These are phyloP conservation scores for Philaethria dido DNA, from an alignment of 2,888 invertebrate species.

Conservation along the genomic window DNA sequence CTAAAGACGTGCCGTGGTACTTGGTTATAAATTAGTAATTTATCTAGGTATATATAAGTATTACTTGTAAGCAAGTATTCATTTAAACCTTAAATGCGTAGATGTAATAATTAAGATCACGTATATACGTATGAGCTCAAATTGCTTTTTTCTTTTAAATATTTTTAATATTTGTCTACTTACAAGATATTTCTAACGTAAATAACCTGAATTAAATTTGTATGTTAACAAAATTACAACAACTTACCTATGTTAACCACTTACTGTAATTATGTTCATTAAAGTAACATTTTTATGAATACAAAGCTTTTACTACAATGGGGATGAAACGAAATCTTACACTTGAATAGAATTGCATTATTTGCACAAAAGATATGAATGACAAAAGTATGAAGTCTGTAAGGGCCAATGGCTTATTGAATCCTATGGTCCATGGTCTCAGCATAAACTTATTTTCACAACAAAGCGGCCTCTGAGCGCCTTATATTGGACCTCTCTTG, in stretches of 20 bases:
- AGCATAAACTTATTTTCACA: slow-evolving; percentile 82
- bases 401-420: slow-evolving; percentile 77
- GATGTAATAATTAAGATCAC: too few species aligned
- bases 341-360: slow-evolving; percentile 65
- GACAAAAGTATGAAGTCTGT: slow-evolving; percentile 66
- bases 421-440: slow-evolving; percentile 63
- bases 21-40: too few species aligned
- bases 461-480: slow-evolving; percentile 79
- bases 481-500: slow-evolving; percentile 81
- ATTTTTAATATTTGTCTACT: too few species aligned
- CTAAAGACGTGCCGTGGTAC: too few species aligned
- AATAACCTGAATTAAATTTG: neutral
- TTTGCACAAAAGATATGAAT: slow-evolving; percentile 70
- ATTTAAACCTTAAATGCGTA: too few species aligned
- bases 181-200: neutral
- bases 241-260: neutral
- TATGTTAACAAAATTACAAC: neutral
- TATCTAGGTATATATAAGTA: too few species aligned
- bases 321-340: slow-evolving; percentile 43
- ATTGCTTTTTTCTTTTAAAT: too few species aligned
- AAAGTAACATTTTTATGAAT: slow-evolving; percentile 23
- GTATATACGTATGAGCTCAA: too few species aligned
- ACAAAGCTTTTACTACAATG: slow-evolving; percentile 40
- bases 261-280: slow-evolving; percentile 21
- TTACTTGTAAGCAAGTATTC: too few species aligned